A percentile compares a stretch with the other conserved stretches of the same genome.
These are phyloP conservation scores for Sphenopsis melanotis DNA, from an alignment of 2,797 vertebrate species.

Conservation along the genomic window DNA sequence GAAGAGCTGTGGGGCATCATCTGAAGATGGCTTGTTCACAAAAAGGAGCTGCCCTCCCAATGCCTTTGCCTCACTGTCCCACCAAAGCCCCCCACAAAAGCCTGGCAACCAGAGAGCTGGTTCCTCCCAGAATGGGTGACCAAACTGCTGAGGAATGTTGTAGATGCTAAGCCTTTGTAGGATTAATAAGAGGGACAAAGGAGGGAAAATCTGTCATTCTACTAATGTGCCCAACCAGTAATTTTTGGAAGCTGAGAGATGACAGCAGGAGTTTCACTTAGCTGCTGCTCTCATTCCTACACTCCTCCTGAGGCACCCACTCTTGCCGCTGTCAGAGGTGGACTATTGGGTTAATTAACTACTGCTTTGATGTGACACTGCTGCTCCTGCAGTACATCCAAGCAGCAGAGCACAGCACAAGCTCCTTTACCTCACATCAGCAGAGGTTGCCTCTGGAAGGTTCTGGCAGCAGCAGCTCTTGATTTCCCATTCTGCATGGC, in stretches of 20 bases:
- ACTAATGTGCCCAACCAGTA: accelerated
- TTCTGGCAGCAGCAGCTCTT: not conserved
- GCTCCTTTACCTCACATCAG: not conserved
- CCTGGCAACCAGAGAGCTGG: not conserved
- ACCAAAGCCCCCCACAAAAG: not conserved
- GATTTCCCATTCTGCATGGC: not conserved
- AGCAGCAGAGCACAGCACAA: not conserved
- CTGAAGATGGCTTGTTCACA: not conserved
- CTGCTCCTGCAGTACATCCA: not conserved
- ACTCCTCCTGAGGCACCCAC: accelerated
- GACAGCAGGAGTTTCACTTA: not conserved
- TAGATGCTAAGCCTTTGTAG: not conserved
- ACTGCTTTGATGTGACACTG: not conserved
- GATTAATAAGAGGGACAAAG: not conserved
- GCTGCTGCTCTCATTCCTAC: not conserved
- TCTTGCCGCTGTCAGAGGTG: not conserved
- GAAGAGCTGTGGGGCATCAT: not conserved
- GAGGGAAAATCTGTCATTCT: not conserved
- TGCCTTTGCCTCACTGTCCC: not conserved
- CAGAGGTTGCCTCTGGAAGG: not conserved
- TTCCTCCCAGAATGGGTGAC: not conserved
- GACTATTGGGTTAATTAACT: not conserved
- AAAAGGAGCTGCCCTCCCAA: not conserved
- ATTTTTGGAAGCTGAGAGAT: not conserved
- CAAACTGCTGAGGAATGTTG: not conserved